A percentile compares a stretch with the other conserved stretches of the same genome.
Evolutionary conservation across 2,113 vertebrate species (phyloP).

Genomic region (Sinocyclocheilus grahami): DNA sequence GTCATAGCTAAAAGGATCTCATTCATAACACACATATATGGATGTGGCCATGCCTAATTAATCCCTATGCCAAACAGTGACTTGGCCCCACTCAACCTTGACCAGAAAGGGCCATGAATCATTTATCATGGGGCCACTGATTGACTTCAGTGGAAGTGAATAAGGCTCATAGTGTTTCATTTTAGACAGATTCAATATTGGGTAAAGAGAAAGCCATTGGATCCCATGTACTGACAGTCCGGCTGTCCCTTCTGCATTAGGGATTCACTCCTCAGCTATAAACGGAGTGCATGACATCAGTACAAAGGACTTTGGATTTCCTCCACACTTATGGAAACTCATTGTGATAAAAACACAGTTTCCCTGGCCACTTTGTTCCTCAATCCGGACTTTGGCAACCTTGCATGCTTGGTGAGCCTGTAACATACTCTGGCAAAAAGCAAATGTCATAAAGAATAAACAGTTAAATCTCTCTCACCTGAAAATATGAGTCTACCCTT

Average conservation of each 20-base stretch:
- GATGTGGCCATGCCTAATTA: conserved; percentile 47
- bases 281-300: neutral
- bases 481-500: neutral
- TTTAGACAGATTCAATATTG: neutral
- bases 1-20: conserved; percentile 49
- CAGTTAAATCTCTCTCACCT: neutral
- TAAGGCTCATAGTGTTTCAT: neutral
- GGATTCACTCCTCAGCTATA: neutral
- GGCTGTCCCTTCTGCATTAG: neutral
- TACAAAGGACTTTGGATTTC: neutral
- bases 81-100: conserved; percentile 6
- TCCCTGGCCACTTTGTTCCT: neutral
- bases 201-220: neutral
- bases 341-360: neutral
- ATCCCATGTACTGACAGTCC: neutral
- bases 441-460: neutral
- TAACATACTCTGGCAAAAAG: neutral
- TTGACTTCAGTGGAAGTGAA: conserved; percentile 31
- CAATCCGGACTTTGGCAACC: neutral
- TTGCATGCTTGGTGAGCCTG: neutral
- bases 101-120: conserved; percentile 32
- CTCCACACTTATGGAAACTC: neutral
- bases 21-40: conserved; percentile 48
- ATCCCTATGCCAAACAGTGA: conserved; percentile 35
- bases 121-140: conserved; percentile 42